Evolutionary conservation across 2,113 vertebrate genomes (phyloP).

Genomic region (Siniperca chuatsi): DNA sequence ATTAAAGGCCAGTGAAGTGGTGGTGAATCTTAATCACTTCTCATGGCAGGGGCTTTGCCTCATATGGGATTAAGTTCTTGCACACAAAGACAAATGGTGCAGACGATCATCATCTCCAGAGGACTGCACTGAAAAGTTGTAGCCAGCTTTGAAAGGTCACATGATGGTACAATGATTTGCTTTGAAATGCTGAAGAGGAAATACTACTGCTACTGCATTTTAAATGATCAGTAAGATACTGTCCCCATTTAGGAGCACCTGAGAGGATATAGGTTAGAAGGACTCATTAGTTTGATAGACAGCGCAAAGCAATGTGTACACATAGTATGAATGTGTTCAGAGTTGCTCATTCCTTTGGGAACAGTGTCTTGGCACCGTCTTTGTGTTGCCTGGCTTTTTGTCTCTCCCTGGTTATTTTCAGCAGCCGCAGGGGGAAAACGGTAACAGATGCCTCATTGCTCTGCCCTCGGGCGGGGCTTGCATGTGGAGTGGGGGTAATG

Average conservation of each 20-base stretch:
- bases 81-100: neutral
- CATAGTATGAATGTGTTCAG: neutral
- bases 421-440: conserved; percentile 71
- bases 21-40: conserved; percentile 54
- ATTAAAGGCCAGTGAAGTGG: conserved; percentile 24
- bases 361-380: conserved; percentile 37
- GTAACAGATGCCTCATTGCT: conserved; percentile 74
- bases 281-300: conserved; percentile 14
- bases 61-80: conserved; percentile 17
- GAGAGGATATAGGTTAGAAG: neutral
- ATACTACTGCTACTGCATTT: neutral
- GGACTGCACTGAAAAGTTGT: neutral
- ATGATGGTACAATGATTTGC: neutral
- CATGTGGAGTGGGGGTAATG: conserved; percentile 59
- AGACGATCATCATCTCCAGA: neutral
- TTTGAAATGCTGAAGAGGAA: neutral
- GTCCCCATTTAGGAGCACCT: neutral
- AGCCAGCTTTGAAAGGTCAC: neutral
- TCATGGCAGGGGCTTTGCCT: neutral
- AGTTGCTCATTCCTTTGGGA: conserved; percentile 23
- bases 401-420: conserved; percentile 77
- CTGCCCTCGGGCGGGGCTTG: conserved; percentile 38
- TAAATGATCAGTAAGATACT: neutral
- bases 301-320: neutral
- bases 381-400: conserved; percentile 53